Base-by-base conservation (phyloP, 1,140 invertebrate genomes). In the Yoshiicerus persimilis region DNA sequence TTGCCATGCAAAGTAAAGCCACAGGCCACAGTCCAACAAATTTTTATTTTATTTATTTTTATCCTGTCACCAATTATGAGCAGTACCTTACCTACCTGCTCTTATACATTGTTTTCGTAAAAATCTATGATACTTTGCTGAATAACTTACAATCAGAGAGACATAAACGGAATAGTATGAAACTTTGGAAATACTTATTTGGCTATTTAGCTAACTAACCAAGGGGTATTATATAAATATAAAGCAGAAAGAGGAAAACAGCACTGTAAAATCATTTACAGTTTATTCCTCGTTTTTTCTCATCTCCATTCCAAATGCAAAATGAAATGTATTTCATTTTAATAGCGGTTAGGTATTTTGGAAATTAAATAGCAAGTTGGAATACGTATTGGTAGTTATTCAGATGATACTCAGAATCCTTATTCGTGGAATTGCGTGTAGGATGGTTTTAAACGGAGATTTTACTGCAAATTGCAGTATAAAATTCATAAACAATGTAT, bases 11-110 rank as follows among this genome's bases (percentile, higher is more conserved):
- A 80, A 10, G 64, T 34, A 80, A 80, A 80, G 75, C 75, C 32
- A 80, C 64, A 70, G 64, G 47, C 25, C 66, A n/a, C 75, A 32
- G 20, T 80, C 75, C 30, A 80, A 80, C 75, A 32, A 80, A 80
- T n/a, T 80, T 32, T 70, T 70, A 70, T 30, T 80, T 80, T 80
- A n/a, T 80, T 80, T 80, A 80, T 80, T 80, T 80, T 80, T 80
- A 80, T 38, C 32, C n/a, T 80, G 75, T 80, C 75, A 80, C 75
- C 75, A 80, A 80, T 80, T 80, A 80, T 32, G 75, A 80, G 1
- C 16, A 70, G 23, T 30, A 70, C 8, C 64, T 70, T 30, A 27
- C 27, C 64, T 70, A 13, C 64, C 64, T 27, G 23, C 64, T 56
- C 47, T 2, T 56, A 5, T 56, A 56, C 47, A n/a, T n/a, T 6